Percentiles rank a stretch among this genome's conserved stretches.
These are phyloP conservation scores for Trichogramma pretiosum DNA, from an alignment of 1,140 invertebrate species.

Conservation along the genomic window DNA sequence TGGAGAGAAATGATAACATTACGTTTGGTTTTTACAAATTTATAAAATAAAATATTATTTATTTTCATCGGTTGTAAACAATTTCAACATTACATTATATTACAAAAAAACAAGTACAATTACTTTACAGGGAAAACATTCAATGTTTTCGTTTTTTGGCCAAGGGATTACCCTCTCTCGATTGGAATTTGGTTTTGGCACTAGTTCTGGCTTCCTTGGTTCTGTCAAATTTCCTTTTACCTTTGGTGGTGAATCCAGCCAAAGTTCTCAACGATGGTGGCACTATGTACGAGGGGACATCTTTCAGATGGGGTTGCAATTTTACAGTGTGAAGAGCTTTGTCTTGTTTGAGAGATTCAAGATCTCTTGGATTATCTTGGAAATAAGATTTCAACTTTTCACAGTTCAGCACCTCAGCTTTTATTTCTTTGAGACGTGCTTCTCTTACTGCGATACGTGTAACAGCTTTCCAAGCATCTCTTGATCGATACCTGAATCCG, in stretches of 20 bases:
- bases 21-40: no score
- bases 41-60: no score
- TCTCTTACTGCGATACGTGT: constrained; percentile 87
- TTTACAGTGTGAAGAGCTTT: constrained; percentile 81
- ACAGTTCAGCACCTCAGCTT: constrained; percentile 86
- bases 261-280: constrained; percentile 63
- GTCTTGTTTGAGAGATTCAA: constrained; percentile 83
- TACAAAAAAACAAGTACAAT: no score
- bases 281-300: constrained; percentile 92
- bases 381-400: constrained; percentile 92
- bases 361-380: constrained; percentile 86
- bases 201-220: constrained; percentile 28
- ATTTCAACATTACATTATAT: no score
- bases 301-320: constrained; percentile 73
- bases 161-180: constrained; percentile 37
- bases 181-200: constrained; percentile 33
- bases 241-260: constrained; percentile 41
- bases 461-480: constrained; percentile 89
- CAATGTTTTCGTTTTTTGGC: no score
- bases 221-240: constrained; percentile 40
- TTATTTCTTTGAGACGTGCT: constrained; percentile 91
- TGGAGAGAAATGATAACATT: no score
- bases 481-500: constrained; percentile 83
- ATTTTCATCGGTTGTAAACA: no score
- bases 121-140: no score